Evolutionary conservation across 1,140 invertebrate genomes (phyloP), one percentile per base, ranked within the genome.

Genomic region (Pogonomyrmex californicus): DNA sequence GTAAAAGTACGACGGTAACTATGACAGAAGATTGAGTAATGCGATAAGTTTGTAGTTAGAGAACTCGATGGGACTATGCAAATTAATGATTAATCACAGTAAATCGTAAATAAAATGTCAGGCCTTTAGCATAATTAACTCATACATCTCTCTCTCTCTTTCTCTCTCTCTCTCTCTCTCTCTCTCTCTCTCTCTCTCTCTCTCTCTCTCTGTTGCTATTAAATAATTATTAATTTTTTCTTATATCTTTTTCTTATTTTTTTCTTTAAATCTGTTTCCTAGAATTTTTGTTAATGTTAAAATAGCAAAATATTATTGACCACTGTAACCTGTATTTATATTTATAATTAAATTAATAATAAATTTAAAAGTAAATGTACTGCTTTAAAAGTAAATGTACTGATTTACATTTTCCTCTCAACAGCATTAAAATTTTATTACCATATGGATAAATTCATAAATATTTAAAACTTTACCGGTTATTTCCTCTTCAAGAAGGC

Each of bases 1-100:
- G 70, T 81, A 81, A 81, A 81, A 81, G 47, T 79, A 79, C 33
- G 60, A 79, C 36, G 76, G 60, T 68, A 79, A 68, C 44, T 79
- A 38, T 5, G 38, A 76, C 54, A 10, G 54, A 30, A 44, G 54
- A 76, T 58, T 76, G 73, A 76, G 47, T 79, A 79, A 79, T 65
- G 77, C 47, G 62, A 79, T 79, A 79, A 79, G 63, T 79, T 79
- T 54, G 44, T 49, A 79, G 47, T 66, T 78, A 10, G 17, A 51
- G 30, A 65, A 66, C 60, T 66, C 60, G 44, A 36, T 63, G 12
- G 76, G n/a, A 17, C 33, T 62, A 66, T 54, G 62, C 62, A 68
- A 68, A 75, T 79, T 33, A 54, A 79, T 68, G 63, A 79, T 79
- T 81, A 81, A 81, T 81, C 63, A 33, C 36, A 36, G 38, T 41